Evolutionary conservation across 2,113 vertebrate genomes (phyloP).

Genomic region (Cyphomyrus plagiostoma): DNA sequence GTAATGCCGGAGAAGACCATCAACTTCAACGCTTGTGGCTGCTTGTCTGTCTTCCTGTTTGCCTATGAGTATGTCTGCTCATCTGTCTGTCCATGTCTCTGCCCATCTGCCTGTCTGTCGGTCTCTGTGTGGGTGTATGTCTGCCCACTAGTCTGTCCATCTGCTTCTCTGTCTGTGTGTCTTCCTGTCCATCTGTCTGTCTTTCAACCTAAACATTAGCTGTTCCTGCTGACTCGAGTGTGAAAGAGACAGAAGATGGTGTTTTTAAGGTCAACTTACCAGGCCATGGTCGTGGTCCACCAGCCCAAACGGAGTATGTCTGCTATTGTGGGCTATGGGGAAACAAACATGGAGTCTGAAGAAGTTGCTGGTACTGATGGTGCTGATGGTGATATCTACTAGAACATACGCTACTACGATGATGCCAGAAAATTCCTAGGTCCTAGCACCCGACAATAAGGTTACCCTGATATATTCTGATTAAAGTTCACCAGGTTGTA

Average conservation of each 20-base stretch:
- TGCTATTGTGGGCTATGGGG: slow-evolving; percentile 78
- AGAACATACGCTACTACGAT: not conserved
- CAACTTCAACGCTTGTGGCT: too few relatives aligned
- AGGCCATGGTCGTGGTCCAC: slow-evolving; percentile 92
- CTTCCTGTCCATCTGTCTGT: not conserved
- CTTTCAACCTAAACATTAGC: not conserved
- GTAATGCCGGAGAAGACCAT: too few relatives aligned
- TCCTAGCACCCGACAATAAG: not conserved
- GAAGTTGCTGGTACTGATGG: not conserved
- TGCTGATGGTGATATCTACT: not conserved
- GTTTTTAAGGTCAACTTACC: slow-evolving; percentile 63
- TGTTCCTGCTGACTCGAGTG: not conserved
- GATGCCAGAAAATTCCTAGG: not conserved
- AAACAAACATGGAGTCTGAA: not conserved
- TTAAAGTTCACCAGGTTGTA: not conserved
- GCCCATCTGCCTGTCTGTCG: not conserved
- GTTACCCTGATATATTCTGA: not conserved
- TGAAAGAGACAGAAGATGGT: not conserved
- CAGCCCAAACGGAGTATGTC: slow-evolving; percentile 88
- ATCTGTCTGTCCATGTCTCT: too few relatives aligned
- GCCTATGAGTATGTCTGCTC: too few relatives aligned
- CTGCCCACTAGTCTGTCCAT: not conserved
- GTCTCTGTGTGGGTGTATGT: not conserved
- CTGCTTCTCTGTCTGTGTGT: not conserved
- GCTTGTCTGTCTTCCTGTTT: too few relatives aligned